These are phyloP conservation scores for Fragum whitleyi DNA, from an alignment of 2,888 invertebrate species.

Conservation along the genomic window DNA sequence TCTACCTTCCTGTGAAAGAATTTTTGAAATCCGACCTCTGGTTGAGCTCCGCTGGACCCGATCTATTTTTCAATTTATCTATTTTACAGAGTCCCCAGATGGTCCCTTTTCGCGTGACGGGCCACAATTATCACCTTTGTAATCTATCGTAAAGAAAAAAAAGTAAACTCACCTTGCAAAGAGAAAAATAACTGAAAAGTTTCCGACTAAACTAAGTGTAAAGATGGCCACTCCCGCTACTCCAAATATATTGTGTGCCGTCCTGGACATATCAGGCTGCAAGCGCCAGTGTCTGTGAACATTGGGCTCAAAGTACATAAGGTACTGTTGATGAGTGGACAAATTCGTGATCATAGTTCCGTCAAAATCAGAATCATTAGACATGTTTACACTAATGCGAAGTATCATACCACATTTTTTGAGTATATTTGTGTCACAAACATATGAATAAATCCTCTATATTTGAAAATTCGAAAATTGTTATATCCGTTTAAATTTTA, in stretches of 20 bases:
- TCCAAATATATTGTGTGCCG: slow-evolving; percentile 14
- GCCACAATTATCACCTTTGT: no score
- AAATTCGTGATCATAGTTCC: background rate
- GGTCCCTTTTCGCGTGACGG: no score
- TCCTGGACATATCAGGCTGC: slow-evolving; percentile 21
- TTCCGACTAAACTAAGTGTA: slow-evolving; percentile 12
- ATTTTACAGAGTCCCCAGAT: no score
- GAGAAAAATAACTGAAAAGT: slow-evolving; percentile 29
- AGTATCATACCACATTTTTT: background rate
- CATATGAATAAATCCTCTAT: no score
- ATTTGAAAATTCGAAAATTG: no score
- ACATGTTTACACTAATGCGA: background rate
- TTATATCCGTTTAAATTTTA: no score
- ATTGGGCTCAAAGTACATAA: background rate
- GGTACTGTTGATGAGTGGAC: background rate
- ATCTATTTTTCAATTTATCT: no score
- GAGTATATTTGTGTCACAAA: no score
- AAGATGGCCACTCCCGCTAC: slow-evolving; percentile 8
- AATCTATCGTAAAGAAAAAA: background rate
- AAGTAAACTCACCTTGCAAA: slow-evolving; percentile 27
- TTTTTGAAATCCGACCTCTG: no score
- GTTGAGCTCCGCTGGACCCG: no score
- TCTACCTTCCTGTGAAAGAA: no score
- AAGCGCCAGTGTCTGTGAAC: slow-evolving; percentile 10
- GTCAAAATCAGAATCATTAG: background rate